Base-by-base conservation (phyloP, 2,888 invertebrate genomes). In the Syrista parreyssii region DNA sequence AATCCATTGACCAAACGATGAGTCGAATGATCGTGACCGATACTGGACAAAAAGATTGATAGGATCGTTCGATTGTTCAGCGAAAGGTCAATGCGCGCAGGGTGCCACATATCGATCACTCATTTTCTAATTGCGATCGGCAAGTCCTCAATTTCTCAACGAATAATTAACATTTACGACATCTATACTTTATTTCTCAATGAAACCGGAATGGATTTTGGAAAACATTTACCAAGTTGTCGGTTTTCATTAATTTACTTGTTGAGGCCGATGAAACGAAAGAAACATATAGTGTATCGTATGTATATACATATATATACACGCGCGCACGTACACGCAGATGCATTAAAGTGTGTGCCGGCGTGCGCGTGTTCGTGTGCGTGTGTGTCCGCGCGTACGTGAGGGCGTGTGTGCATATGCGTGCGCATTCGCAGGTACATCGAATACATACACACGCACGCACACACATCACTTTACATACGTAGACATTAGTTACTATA, bases 231-330 rank as follows among this genome's bases (percentile, higher is more conserved):
- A 89, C 84, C 80, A 75, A 78, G 78, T 80, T 80, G 78, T 81
- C 80, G 76, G 72, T 81, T 78, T 79, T 82, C 79, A 79, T 84
- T 81, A 76, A 82, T 82, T 82, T 79, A 82, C 80, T 82, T 85
- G 79, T 84, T 89, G 90, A 91, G 91, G 91, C 91, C 91, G 90
- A 89, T 89, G 88, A 88, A 90, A 89, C 88, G 87, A 91, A 88
- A 90, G 86, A 90, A 89, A 89, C 89, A 83, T 81, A 79, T 83
- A 85, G 81, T 77, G 82, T 85, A 85, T 81, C 80, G 75, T 82
- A 82, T 82, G 82, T 83, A 78, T 77, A 77, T 77, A 77, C 55
- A 55, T 55, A 55, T 55, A 55, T 55, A 55, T 55, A 55, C 55
- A 55, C 55, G 55, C 55, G 55, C 23, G 23, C 55, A 55, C 55